Evolutionary conservation across 2,797 vertebrate genomes (phyloP).

Genomic region (Sebastes variabilis): DNA sequence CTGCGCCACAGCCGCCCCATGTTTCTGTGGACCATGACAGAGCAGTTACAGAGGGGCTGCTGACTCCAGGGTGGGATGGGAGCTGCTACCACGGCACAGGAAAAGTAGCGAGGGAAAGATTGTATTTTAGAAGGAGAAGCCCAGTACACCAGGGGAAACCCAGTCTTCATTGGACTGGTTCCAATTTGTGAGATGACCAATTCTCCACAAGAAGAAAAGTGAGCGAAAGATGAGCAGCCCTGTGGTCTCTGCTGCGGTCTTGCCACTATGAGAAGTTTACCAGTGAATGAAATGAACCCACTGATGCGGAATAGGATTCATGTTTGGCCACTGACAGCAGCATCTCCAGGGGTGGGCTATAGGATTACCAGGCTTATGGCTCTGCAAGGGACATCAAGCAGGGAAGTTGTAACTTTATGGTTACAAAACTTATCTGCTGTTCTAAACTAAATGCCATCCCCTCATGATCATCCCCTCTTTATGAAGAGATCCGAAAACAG

Average conservation of each 20-base stretch:
- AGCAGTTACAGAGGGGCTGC: background rate
- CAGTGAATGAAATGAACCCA: constrained; percentile 32
- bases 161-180: constrained; percentile 32
- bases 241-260: constrained; percentile 9
- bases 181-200: constrained; percentile 37
- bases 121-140: constrained; percentile 35
- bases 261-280: background rate
- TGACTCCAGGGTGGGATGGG: constrained; percentile 23
- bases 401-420: background rate
- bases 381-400: constrained; percentile 10
- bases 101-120: background rate
- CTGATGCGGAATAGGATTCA: constrained; percentile 12
- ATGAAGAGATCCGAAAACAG: background rate
- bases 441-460: background rate
- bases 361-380: background rate
- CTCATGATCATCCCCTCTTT: background rate
- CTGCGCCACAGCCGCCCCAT: background rate
- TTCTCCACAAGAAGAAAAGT: constrained; percentile 10
- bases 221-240: constrained; percentile 10
- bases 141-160: constrained; percentile 31
- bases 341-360: background rate
- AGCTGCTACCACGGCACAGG: background rate
- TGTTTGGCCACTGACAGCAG: constrained; percentile 8
- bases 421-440: background rate
- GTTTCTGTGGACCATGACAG: background rate